phyloP scores from a whole-genome alignment of 2,797 vertebrate genomes.

The Scolopax rusticola region DNA sequence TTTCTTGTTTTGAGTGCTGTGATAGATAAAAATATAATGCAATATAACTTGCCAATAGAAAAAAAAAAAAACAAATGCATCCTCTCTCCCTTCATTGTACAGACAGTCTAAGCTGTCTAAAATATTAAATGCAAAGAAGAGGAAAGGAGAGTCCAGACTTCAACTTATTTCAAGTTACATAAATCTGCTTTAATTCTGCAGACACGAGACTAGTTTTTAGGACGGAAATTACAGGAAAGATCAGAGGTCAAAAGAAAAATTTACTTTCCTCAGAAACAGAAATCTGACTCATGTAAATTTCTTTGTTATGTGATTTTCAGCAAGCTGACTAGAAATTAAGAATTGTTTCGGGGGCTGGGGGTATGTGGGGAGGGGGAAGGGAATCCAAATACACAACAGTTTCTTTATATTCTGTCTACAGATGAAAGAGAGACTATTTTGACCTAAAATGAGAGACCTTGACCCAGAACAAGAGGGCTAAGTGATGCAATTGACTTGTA shows the following conservation, averaged over 20 bases:
- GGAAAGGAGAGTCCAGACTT: neutral
- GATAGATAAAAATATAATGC: neutral
- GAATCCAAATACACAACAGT: neutral
- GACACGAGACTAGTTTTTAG: neutral
- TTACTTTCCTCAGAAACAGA: neutral
- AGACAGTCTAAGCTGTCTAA: neutral
- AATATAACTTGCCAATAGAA: neutral
- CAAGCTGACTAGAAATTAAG: neutral
- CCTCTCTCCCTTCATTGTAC: neutral
- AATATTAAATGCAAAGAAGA: neutral
- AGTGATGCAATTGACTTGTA: neutral
- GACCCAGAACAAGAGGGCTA: neutral
- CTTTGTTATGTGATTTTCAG: neutral
- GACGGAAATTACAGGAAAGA: neutral
- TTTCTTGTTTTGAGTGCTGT: neutral
- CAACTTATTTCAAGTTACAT: neutral
- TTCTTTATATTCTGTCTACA: neutral
- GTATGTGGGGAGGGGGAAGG: too few relatives aligned
- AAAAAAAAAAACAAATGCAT: neutral
- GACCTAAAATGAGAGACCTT: neutral
- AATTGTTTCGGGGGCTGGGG: neutral
- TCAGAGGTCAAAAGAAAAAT: neutral
- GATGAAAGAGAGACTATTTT: neutral
- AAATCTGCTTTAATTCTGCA: neutral
- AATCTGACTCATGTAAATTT: accelerated